These are phyloP conservation scores for Anas bahamensis DNA, from an alignment of 2,797 vertebrate species.

Conservation along the genomic window DNA sequence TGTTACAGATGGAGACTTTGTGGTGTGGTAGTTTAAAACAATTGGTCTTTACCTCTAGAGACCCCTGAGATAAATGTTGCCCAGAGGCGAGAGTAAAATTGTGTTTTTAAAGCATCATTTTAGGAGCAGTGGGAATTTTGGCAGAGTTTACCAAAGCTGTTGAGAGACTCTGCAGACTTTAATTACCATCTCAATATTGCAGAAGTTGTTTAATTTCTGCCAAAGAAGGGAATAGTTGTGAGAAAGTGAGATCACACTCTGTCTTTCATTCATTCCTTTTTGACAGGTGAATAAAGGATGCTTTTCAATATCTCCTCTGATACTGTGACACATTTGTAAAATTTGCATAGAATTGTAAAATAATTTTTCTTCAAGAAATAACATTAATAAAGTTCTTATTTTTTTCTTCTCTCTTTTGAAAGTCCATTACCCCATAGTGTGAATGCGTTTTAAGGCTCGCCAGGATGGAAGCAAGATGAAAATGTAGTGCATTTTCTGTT, in stretches of 20 bases:
- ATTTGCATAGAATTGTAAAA: constrained; percentile 42
- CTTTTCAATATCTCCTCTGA: constrained; percentile 12
- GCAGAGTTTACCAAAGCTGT: constrained; percentile 51
- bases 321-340: constrained; percentile 34
- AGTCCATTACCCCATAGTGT: not conserved
- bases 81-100: constrained; percentile 42
- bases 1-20: constrained; percentile 68
- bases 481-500: not conserved
- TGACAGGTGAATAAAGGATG: constrained; percentile 56
- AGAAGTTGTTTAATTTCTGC: constrained; percentile 64
- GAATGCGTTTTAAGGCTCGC: not conserved
- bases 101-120: constrained; percentile 57
- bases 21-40: constrained; percentile 61
- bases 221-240: constrained; percentile 43
- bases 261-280: constrained; percentile 44
- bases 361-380: not conserved
- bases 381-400: not conserved
- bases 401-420: not conserved
- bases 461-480: not conserved
- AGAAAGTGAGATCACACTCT: constrained; percentile 47
- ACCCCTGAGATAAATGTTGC: not conserved
- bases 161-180: constrained; percentile 49
- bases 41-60: constrained; percentile 66
- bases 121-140: constrained; percentile 50
- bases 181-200: constrained; percentile 60